Base-by-base conservation (phyloP, 2,113 vertebrate species). In the Butastur rufipennis region DNA sequence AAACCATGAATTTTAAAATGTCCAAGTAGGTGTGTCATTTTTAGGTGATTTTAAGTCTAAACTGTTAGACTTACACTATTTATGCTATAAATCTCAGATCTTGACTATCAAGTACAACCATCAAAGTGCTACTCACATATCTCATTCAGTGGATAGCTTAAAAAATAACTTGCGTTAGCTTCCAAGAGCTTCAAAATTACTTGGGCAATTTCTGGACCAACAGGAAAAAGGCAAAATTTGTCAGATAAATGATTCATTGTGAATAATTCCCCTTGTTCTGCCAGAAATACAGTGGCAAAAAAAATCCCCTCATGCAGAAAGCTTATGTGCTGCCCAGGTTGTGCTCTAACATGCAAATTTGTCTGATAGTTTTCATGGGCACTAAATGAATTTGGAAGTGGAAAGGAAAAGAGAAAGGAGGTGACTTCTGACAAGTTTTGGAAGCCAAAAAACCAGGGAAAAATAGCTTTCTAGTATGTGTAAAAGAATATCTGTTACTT, bases 181-280 rank as follows among this genome's bases (percentile, higher is more conserved):
- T 84, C 56, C 55, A 91, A 84, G 73, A 92, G 52, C 56, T 95
- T 85, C 72, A 85, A 66, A 81, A 94, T 84, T 81, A 91, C 66
- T 85, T 52, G n/a, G 45, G 45, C 47, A 94, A 85, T 89, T 93
- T 94, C 81, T 65, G 62, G 70, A 79, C 62, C 32, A 89, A 86
- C 13, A 87, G 34, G 42, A 79, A 86, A 93, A 88, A 84, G 23
- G 36, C 27, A 90, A 80, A 79, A 79, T 75, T 86, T 87, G 47
- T 59, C 73, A 96, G 68, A 65, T 58, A 91, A 94, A 79, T 77
- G 45, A 79, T 65, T 93, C 17, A 42, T 38, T 94, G 40, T 16
- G 15, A 93, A 56, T 81, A 91, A 74, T 81, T 81, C 7, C n/a
- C 16, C 56, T 59, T 78, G 40, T 63, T 95, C 68, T 84, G 29